Conservation (phyloP, 2,797 vertebrate species). For the Malurus leucopterus region DNA sequence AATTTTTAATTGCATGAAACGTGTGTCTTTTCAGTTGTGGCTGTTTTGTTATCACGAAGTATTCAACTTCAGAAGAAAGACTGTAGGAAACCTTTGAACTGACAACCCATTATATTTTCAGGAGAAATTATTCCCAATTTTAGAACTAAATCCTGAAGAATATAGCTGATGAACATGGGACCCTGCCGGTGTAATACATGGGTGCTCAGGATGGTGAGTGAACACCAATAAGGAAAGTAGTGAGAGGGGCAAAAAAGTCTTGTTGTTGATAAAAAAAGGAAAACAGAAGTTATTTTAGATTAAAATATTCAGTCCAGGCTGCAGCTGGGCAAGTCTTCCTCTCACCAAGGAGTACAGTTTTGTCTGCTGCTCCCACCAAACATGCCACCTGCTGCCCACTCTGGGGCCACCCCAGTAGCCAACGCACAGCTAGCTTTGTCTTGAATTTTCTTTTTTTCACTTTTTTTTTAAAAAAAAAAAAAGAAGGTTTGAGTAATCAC, state of each 20-base stretch:
- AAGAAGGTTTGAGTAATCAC: background rate
- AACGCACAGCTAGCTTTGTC: background rate
- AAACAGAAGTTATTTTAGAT: background rate
- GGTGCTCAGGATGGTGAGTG: background rate
- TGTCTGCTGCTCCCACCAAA: background rate
- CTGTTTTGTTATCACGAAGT: background rate
- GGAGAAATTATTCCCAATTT: background rate
- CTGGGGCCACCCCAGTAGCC: rapidly evolving
- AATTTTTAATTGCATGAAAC: background rate
- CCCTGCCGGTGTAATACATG: background rate
- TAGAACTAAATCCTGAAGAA: background rate
- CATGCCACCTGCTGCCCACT: background rate
- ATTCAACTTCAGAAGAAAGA: background rate
- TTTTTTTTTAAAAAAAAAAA: background rate
- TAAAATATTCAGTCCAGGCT: background rate
- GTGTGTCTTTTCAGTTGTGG: background rate
- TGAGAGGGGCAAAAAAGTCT: background rate
- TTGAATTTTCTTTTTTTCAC: background rate
- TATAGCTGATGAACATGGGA: background rate
- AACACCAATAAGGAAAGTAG: background rate
- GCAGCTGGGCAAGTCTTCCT: background rate
- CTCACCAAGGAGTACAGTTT: background rate
- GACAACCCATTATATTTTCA: background rate
- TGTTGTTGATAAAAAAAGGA: background rate
- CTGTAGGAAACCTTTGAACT: background rate